Evolutionary conservation across 2,797 vertebrate species (phyloP), one percentile per base, ranked within the genome.

Genomic region (Lepus townsendii): DNA sequence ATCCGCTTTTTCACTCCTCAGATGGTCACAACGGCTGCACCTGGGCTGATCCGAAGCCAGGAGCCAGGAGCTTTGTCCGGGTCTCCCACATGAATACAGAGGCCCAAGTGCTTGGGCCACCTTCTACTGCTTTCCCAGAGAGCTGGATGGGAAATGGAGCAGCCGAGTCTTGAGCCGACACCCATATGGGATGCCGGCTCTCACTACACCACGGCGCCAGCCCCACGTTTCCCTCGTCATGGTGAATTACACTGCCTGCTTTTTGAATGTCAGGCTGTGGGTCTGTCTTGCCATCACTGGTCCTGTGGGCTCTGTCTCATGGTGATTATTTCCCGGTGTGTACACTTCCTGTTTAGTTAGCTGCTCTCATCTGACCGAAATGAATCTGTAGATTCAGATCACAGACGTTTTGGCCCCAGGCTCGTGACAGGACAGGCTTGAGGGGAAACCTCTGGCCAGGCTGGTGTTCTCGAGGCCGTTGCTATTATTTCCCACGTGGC

Each of bases 181-280:
- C 42, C 8, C 42, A 47, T 47, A 47, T 47, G 42, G 42, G 42
- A 47, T 47, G 42, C 42, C 1, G 42, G 42, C 42, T 47, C 42
- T 9, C 42, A 47, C 42, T 47, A 47, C 42, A 47, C 42, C 42
- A 47, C 8, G 42, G 42, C 7, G 42, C 42, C 42, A 42, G 42
- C 42, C 42, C 42, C 42, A 42, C 42, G 42, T 47, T 9, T 47
- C 42, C 42, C 42, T 47, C 42, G 8, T 42, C 54, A 27, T 16
- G 47, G 32, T 38, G 20, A 68, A 57, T 69, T 65, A 69, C 6
- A 65, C 7, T 66, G 57, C 57, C 26, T 54, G 75, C 16, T 86
- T 89, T 95, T 79, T 63, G 77, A 86, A 89, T 50, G 83, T 54
- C 38, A 16, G 77, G 62, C 42, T 52, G 16, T 78, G n/a, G 83